Conservation (phyloP, 30 jellyfish, hydroid and myxozoan genomes). For the Chironex yamaguchii region DNA sequence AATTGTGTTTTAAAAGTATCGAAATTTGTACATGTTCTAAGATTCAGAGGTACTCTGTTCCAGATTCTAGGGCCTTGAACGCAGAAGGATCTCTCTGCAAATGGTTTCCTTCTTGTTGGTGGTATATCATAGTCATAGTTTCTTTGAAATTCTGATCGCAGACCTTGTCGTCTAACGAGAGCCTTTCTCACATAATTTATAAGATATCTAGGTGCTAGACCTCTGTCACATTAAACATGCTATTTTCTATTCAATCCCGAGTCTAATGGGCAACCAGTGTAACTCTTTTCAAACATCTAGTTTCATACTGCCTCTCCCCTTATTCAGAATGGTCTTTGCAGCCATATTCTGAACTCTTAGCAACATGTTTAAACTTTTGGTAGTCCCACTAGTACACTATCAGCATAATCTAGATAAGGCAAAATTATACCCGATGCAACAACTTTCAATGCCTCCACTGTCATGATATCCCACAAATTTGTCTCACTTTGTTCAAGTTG, state of each 20-base stretch:
- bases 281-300: constrained; percentile 49
- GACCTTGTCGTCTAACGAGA: too few relatives aligned
- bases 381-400: constrained; percentile 33
- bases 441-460: constrained; percentile 56
- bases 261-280: constrained; percentile 62
- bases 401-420: constrained; percentile 51
- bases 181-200: too few relatives aligned
- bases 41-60: too few relatives aligned
- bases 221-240: too few relatives aligned
- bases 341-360: constrained; percentile 56
- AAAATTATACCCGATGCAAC: constrained; percentile 49
- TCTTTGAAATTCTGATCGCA: too few relatives aligned
- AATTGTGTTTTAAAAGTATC: too few relatives aligned
- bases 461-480: constrained; percentile 20
- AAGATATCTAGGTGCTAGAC: too few relatives aligned
- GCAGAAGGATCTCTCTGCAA: too few relatives aligned
- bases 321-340: constrained; percentile 34
- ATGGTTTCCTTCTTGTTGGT: too few relatives aligned
- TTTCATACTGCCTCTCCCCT: constrained; percentile 26
- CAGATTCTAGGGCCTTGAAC: too few relatives aligned
- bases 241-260: constrained; percentile 64
- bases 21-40: too few relatives aligned
- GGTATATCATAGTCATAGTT: too few relatives aligned
- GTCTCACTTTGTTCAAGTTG: constrained; percentile 50
- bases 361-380: constrained; percentile 48